phyloP scores from a whole-genome alignment of 2,113 vertebrate genomes.

The Rana temporaria region DNA sequence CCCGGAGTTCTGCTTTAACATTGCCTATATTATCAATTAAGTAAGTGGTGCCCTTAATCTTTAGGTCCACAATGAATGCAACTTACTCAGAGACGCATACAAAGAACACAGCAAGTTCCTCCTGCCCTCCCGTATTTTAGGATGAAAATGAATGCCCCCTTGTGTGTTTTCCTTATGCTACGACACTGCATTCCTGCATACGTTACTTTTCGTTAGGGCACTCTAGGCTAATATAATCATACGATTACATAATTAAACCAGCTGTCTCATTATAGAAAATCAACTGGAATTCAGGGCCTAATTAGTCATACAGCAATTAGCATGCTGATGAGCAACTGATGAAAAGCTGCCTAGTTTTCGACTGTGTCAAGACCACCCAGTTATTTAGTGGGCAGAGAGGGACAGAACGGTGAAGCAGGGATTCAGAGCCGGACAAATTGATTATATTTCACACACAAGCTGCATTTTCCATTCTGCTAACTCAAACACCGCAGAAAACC shows the following conservation, averaged over 20 bases:
- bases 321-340: constrained; percentile 84
- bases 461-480: not conserved
- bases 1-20: not conserved
- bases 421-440: constrained; percentile 1
- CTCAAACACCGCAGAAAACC: constrained; percentile 35
- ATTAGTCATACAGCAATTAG: constrained; percentile 91
- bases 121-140: constrained; percentile 41
- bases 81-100: constrained; percentile 5
- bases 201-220: constrained; percentile 74
- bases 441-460: constrained; percentile 8
- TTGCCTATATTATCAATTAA: not conserved
- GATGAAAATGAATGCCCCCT: constrained; percentile 61
- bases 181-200: constrained; percentile 68
- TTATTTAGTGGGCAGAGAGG: constrained; percentile 60
- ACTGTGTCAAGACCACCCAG: constrained; percentile 76
- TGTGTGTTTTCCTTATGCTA: constrained; percentile 54
- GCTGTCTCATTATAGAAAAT: constrained; percentile 93
- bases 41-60: not conserved
- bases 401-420: constrained; percentile 41
- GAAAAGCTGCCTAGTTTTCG: constrained; percentile 78
- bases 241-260: constrained; percentile 94
- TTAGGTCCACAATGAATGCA: constrained; percentile 10
- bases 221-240: constrained; percentile 87
- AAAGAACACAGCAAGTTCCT: constrained; percentile 39
- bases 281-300: constrained; percentile 91